These are phyloP conservation scores for Pempheris klunzingeri DNA, from an alignment of 2,797 vertebrate genomes.

Conservation along the genomic window DNA sequence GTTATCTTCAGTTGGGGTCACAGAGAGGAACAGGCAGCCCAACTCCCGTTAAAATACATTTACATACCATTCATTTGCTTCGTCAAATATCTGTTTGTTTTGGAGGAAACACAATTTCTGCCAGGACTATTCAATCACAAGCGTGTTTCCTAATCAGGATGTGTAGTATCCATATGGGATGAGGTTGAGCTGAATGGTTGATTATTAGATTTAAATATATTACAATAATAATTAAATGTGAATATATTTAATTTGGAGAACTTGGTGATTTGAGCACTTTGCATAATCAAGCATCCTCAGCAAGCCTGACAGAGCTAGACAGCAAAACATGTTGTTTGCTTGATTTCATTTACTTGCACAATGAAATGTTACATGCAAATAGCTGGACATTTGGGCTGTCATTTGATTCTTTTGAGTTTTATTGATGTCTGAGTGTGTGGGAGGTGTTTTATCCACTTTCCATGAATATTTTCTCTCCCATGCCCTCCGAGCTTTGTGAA, in stretches of 20 bases:
- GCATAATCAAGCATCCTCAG: background rate
- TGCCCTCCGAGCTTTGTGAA: conserved; percentile 27
- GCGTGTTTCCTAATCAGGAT: background rate
- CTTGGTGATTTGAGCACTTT: background rate
- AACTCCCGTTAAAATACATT: background rate
- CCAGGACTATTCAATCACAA: background rate
- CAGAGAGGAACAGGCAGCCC: background rate
- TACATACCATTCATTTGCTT: background rate
- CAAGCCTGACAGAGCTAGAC: background rate
- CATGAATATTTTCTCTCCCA: conserved; percentile 27
- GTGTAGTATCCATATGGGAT: background rate
- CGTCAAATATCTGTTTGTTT: too few species aligned
- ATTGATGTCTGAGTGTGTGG: conserved; percentile 23
- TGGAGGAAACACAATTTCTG: background rate
- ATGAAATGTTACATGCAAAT: background rate
- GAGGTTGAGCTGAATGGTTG: background rate
- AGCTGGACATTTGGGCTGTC: background rate
- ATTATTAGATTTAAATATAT: background rate
- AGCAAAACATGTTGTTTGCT: background rate
- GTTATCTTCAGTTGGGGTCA: background rate
- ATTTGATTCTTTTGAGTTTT: conserved; percentile 21
- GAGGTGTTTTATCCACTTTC: conserved; percentile 31
- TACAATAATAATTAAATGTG: too few species aligned
- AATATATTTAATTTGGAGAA: background rate
- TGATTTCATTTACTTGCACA: conserved; percentile 1